Base-by-base conservation (phyloP, 2,888 invertebrate genomes). In the Ecdyonurus torrentis region DNA sequence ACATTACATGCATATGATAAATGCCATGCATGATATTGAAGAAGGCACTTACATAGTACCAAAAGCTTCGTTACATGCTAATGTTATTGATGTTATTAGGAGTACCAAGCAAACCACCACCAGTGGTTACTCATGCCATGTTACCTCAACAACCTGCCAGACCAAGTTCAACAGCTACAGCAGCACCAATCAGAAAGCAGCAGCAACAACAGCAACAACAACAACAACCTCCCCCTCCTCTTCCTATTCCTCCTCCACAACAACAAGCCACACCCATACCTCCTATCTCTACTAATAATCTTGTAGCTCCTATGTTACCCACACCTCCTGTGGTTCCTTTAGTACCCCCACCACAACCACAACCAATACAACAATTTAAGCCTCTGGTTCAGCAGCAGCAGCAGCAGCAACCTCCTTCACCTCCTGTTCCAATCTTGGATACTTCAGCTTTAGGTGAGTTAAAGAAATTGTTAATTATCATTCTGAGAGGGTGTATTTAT, bases 161-260 rank as follows among this genome's bases (percentile, higher is more conserved):
- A 52, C 70, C 71, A 18, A 64, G 69, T 5, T 64, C 72, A 63
- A 71, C 73, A 69, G 75, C 74, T 68, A 73, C 74, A 19, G 67
- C 66, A 10, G 63, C 66, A 7, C 64, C 66, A 3, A 52, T 65
- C 52, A 66, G 64, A 60, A 66, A 53, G 70, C 75, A 61, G 67
- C 70, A 61, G 67, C 72, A 15, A 50, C 61, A 61, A 50, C 62
- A 25, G 25, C 59, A 52, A 52, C 63, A 64, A 19, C 63, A 52
- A 24, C 52, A 58, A 65, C 65, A 64, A 65, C 66, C 63, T 63
- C 72, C 72, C 58, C 68, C 62, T 15, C 19, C 25, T 18, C 58
- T 58, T 3, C 25, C 61, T 2, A 61, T 60, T 25, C 63, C 60
- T 5, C 59, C 63, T 23, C 58, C 62, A 37, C 25, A n/a, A 2